Evolutionary conservation across 1,140 invertebrate species (phyloP).

Genomic region (Pollicipes pollicipes): DNA sequence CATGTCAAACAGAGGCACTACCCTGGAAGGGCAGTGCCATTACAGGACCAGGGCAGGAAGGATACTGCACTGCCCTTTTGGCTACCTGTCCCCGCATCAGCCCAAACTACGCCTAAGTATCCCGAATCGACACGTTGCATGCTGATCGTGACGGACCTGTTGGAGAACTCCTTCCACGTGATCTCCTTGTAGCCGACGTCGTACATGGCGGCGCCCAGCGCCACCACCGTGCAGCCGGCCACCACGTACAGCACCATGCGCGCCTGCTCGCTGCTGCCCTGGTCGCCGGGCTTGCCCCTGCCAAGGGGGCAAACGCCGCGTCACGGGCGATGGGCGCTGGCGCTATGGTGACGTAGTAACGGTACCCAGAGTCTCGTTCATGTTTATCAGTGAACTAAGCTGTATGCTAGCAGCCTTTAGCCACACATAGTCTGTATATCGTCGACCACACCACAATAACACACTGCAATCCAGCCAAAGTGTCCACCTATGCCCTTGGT

Average conservation of each 20-base stretch:
- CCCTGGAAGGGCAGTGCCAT: no score
- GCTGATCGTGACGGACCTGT: conserved; percentile 51
- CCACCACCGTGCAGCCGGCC: conserved; percentile 12
- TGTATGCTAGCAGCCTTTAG: not conserved
- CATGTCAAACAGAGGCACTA: no score
- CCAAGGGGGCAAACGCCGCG: conserved; percentile 9
- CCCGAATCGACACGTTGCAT: no score
- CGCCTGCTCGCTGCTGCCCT: conserved; percentile 9
- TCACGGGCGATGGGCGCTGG: no score
- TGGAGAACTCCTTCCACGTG: conserved; percentile 94
- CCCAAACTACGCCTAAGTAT: no score
- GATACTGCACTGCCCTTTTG: no score
- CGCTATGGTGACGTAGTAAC: no score
- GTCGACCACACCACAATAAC: no score
- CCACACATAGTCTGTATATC: not conserved
- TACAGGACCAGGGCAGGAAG: no score
- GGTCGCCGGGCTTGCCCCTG: conserved; percentile 11
- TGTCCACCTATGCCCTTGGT: no score
- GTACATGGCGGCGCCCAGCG: conserved; percentile 16
- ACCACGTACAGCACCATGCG: conserved; percentile 15
- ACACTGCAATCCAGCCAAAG: no score
- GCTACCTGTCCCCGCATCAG: no score
- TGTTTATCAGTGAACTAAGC: not conserved
- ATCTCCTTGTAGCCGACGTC: conserved; percentile 52
- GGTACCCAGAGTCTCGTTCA: not conserved